Conservation (phyloP, 2,888 invertebrate species). For the Fragum whitleyi region DNA sequence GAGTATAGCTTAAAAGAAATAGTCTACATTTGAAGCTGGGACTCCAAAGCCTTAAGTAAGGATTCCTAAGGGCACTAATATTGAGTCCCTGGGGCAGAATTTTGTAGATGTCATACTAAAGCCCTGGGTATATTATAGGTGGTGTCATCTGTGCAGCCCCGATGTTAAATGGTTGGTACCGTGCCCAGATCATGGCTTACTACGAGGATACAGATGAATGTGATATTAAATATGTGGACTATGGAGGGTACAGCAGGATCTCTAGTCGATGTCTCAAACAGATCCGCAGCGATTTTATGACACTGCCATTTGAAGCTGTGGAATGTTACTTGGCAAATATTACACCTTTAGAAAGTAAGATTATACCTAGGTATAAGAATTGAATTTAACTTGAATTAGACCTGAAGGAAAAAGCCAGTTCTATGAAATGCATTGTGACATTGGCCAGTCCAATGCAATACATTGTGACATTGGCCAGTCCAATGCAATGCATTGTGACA, state of each 20-base stretch:
- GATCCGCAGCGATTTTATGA: constrained; percentile 96
- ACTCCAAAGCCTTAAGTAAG: too few relatives aligned
- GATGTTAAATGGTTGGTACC: constrained; percentile 93
- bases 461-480: too few relatives aligned
- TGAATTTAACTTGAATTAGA: too few relatives aligned
- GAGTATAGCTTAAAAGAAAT: too few relatives aligned
- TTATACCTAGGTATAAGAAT: too few relatives aligned
- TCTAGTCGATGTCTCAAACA: constrained; percentile 93
- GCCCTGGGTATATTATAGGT: constrained; percentile 87
- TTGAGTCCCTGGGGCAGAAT: too few relatives aligned
- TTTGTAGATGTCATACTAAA: too few relatives aligned
- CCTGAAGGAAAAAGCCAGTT: not conserved
- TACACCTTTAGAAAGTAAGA: constrained; percentile 81
- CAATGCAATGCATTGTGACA: too few relatives aligned
- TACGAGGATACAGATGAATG: constrained; percentile 89
- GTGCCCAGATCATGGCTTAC: constrained; percentile 92
- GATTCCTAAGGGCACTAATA: too few relatives aligned
- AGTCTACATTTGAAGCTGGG: too few relatives aligned
- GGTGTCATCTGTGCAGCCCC: constrained; percentile 96
- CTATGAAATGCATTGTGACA: not conserved
- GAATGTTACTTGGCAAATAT: constrained; percentile 93
- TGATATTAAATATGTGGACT: constrained; percentile 96
- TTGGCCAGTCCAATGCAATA: too few relatives aligned
- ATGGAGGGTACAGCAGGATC: constrained; percentile 95
- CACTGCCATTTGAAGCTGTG: constrained; percentile 98